A percentile compares a stretch with the other conserved stretches of the same genome.
Conservation (phyloP, 2,888 invertebrate species). For the Zonitis immaculata region DNA sequence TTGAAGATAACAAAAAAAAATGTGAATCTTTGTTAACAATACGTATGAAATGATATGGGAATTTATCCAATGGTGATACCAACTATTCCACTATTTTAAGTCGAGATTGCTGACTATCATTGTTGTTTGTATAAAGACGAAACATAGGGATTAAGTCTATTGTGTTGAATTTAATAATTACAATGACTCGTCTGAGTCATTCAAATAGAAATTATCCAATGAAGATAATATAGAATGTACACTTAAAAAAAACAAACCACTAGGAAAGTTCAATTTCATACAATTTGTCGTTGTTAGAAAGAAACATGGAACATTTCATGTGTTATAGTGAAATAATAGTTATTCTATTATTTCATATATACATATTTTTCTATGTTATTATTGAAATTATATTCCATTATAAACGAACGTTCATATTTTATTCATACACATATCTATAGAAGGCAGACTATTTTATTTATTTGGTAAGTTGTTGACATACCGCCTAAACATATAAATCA, state of each 20-base stretch:
- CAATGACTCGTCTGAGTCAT: not conserved
- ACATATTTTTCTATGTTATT: slow-evolving; percentile 6
- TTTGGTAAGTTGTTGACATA: slow-evolving; percentile 32
- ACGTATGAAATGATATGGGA: no score
- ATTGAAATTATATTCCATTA: slow-evolving; percentile 23
- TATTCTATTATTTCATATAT: not conserved
- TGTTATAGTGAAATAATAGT: no score
- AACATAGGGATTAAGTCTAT: not conserved
- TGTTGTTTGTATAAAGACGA: not conserved
- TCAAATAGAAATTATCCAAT: no score
- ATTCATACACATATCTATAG: slow-evolving; percentile 23
- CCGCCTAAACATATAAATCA: slow-evolving; percentile 30
- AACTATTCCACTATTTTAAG: not conserved
- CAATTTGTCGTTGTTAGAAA: no score
- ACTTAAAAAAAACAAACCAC: no score
- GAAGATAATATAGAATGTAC: no score
- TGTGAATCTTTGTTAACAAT: no score
- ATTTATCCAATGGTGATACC: not conserved
- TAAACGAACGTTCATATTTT: slow-evolving; percentile 21
- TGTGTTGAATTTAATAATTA: not conserved
- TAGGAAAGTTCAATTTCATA: no score
- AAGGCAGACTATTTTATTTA: slow-evolving; percentile 27
- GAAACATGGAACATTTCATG: not conserved
- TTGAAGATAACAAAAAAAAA: no score
- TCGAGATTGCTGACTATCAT: not conserved